These are phyloP conservation scores for Orcinus orca DNA, from an alignment of 2,113 vertebrate genomes.

Conservation along the genomic window DNA sequence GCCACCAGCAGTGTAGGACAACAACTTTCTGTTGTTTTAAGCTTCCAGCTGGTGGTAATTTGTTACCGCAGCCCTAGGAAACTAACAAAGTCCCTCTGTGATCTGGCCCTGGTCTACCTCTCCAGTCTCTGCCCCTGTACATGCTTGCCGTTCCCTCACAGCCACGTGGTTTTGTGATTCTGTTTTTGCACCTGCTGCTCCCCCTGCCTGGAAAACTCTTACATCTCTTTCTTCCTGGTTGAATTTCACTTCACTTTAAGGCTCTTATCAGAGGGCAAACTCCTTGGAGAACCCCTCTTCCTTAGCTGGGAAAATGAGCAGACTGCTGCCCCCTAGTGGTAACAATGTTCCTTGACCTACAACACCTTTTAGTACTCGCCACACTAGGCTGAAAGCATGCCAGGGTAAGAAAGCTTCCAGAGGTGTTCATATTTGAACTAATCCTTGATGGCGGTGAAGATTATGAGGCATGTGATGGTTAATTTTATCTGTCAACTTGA, in stretches of 20 bases:
- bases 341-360: neutral
- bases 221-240: neutral
- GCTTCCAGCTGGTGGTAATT: neutral
- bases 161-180: neutral
- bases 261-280: neutral
- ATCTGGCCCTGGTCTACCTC: too few relatives aligned
- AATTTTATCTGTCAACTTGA: neutral
- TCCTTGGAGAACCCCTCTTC: neutral
- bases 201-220: neutral
- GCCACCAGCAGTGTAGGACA: neutral
- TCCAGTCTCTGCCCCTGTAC: neutral
- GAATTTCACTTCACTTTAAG: neutral
- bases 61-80: neutral
- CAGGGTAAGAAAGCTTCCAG: neutral
- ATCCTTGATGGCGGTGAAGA: neutral
- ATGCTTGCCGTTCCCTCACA: neutral
- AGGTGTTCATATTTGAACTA: neutral
- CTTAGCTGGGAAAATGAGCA: neutral
- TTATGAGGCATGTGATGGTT: neutral
- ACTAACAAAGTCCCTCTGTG: neutral
- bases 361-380: neutral
- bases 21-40: neutral
- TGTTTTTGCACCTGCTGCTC: neutral
- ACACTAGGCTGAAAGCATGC: neutral
- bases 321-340: neutral